Conservation (phyloP, 64 coral and sea anemone species). For the Montipora cactus region DNA sequence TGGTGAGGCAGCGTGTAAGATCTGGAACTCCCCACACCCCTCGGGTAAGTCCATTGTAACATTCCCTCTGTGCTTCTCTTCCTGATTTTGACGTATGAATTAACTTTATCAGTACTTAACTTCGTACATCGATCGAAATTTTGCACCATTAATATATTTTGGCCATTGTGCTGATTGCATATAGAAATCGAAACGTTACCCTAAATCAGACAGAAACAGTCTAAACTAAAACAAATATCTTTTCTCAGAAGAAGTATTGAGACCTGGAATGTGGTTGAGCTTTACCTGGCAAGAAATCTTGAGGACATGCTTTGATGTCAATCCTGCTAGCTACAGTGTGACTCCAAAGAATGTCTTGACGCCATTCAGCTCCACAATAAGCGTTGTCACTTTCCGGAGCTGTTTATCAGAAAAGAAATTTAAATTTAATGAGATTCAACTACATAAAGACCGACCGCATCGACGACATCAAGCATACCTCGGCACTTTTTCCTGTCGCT, state of each 20-base stretch:
- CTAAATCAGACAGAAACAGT: too few relatives aligned
- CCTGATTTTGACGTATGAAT: not conserved
- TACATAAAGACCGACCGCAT: too few relatives aligned
- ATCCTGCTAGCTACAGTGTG: slow-evolving; percentile 79
- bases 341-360: slow-evolving; percentile 85
- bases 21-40: slow-evolving; percentile 87
- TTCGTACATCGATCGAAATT: not conserved
- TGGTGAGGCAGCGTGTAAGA: slow-evolving; percentile 68
- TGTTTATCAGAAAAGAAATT: not conserved
- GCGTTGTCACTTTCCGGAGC: slow-evolving; percentile 49
- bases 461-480: slow-evolving; percentile 33
- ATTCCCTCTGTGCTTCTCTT: slow-evolving; percentile 53
- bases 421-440: not conserved
- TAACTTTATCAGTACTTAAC: not conserved
- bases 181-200: too few relatives aligned
- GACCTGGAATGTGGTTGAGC: not conserved
- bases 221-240: too few relatives aligned
- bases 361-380: slow-evolving; percentile 83
- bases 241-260: too few relatives aligned
- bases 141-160: not conserved
- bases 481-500: slow-evolving; percentile 74
- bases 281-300: slow-evolving; percentile 64
- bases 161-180: too few relatives aligned
- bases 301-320: slow-evolving; percentile 71
- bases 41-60: slow-evolving; percentile 43